Evolutionary conservation across 2,113 vertebrate genomes (phyloP).

Genomic region (Sceloporus undulatus): DNA sequence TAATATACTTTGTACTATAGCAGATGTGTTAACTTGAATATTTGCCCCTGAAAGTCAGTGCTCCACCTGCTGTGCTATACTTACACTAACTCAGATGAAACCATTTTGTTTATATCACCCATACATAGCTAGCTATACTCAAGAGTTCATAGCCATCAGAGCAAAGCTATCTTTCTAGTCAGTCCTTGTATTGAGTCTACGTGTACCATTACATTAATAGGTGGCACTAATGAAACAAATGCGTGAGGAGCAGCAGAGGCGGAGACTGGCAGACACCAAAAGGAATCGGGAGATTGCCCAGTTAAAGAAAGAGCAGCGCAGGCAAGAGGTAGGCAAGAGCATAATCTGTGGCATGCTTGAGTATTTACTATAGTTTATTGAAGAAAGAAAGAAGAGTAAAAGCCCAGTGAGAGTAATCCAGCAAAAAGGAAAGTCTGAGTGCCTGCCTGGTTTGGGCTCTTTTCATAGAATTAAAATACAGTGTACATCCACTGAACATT

Average conservation of each 20-base stretch:
- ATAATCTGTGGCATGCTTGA: neutral
- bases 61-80: neutral
- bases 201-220: conserved; percentile 63
- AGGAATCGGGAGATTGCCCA: conserved; percentile 94
- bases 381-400: neutral
- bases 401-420: neutral
- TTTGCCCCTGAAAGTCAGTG: neutral
- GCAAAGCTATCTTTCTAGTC: neutral
- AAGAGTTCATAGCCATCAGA: neutral
- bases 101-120: neutral
- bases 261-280: conserved; percentile 92
- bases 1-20: neutral
- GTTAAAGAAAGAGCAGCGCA: conserved; percentile 95
- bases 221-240: conserved; percentile 98
- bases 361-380: neutral
- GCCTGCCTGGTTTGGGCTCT: neutral
- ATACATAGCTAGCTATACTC: neutral
- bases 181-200: fast-evolving
- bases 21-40: neutral
- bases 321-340: conserved; percentile 83
- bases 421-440: neutral
- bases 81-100: neutral
- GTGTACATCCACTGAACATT: neutral
- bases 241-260: conserved; percentile 95
- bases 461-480: neutral